phyloP scores from a whole-genome alignment of 2,113 vertebrate species.

The Callospermophilus lateralis region DNA sequence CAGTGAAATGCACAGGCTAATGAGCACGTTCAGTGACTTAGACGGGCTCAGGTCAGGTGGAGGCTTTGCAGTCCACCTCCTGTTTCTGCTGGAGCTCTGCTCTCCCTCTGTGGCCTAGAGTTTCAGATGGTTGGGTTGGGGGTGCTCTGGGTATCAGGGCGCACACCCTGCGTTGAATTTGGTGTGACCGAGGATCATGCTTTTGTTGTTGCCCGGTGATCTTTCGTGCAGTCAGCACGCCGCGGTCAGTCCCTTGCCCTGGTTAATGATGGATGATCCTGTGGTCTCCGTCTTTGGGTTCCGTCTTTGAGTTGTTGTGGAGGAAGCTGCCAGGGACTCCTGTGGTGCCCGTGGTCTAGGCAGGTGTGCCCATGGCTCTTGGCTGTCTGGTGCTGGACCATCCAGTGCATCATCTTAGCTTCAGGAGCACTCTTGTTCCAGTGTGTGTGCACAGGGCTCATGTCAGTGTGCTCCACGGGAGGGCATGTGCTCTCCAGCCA shows the following conservation, averaged over 20 bases:
- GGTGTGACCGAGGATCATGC: neutral
- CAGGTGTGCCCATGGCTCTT: no score
- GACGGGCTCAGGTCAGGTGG: neutral
- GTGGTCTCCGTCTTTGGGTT: neutral
- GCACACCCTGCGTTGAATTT: neutral
- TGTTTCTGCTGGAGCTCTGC: neutral
- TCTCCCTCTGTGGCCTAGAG: no score
- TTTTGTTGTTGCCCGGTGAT: neutral
- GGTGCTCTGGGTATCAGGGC: no score
- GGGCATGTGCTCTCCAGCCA: no score
- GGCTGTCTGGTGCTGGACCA: neutral
- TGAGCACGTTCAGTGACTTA: no score
- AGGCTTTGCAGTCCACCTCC: neutral
- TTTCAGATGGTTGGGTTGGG: no score
- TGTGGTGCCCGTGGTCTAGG: neutral
- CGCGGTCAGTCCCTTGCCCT: rapidly evolving
- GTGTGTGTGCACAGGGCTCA: neutral
- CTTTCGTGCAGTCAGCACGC: neutral
- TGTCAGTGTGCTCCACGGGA: neutral
- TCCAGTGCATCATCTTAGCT: neutral
- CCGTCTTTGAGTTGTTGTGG: neutral
- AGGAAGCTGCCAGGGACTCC: neutral
- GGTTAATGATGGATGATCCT: neutral
- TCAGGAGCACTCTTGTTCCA: neutral
- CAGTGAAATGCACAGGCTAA: no score